These are phyloP conservation scores for Sebastes diploproa DNA, from an alignment of 2,797 vertebrate genomes.

Conservation along the genomic window DNA sequence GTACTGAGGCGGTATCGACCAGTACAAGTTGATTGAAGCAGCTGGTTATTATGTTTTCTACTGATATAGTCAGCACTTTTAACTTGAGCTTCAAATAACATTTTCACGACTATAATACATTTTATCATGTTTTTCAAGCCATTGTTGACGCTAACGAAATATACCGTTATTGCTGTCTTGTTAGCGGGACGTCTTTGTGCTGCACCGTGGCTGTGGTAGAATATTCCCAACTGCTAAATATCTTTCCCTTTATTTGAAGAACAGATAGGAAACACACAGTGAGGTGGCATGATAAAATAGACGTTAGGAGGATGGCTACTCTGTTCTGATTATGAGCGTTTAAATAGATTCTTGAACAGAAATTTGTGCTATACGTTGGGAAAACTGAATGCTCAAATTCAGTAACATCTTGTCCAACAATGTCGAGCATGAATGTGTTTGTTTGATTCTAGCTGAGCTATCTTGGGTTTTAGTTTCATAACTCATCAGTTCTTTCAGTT, in stretches of 20 bases:
- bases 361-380: not conserved
- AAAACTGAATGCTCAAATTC: not conserved
- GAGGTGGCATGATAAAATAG: not conserved
- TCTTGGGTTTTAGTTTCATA: not conserved
- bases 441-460: not conserved
- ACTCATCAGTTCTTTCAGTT: not conserved
- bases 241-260: not conserved
- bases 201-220: not conserved
- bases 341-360: not conserved
- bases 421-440: not conserved
- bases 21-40: not conserved
- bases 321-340: not conserved
- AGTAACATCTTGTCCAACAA: not conserved
- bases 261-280: not conserved
- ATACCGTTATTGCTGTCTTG: not conserved
- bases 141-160: not conserved
- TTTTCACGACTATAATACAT: not conserved
- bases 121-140: not conserved
- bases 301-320: not conserved
- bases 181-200: not conserved
- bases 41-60: not conserved
- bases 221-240: not conserved
- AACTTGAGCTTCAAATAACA: conserved; percentile 2
- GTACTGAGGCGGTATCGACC: not conserved
- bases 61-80: not conserved